A percentile compares a stretch with the other conserved stretches of the same genome.
These are phyloP conservation scores for Dimorphilus gyrociliatus DNA, from an alignment of 2,888 invertebrate genomes.

Conservation along the genomic window DNA sequence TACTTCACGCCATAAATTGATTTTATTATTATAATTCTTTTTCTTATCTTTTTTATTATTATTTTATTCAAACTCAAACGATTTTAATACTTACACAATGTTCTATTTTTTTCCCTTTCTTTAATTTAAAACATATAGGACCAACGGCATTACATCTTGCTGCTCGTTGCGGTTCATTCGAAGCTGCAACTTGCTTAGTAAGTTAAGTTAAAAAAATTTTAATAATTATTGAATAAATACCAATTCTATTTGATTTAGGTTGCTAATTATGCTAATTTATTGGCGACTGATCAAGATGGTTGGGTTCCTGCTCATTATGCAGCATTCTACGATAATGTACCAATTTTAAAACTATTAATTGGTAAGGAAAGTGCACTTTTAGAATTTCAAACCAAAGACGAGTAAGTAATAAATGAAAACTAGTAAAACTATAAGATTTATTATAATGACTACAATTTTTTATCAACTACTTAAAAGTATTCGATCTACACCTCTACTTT, in stretches of 20 bases:
- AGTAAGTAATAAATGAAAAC: slow-evolving; percentile 16
- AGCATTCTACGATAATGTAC: slow-evolving; percentile 33
- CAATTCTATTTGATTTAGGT: neutral
- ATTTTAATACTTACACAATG: too few relatives aligned
- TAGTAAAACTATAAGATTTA: neutral
- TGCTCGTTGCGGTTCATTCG: slow-evolving; percentile 31
- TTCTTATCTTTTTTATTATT: too few relatives aligned
- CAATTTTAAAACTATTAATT: slow-evolving; percentile 26
- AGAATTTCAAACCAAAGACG: slow-evolving; percentile 31
- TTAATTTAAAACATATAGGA: too few relatives aligned
- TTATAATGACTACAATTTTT: neutral
- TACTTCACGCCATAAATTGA: too few relatives aligned
- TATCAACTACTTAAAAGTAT: neutral
- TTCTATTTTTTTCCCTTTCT: too few relatives aligned
- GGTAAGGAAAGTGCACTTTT: slow-evolving; percentile 26
- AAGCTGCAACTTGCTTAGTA: slow-evolving; percentile 31
- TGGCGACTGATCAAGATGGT: slow-evolving; percentile 28
- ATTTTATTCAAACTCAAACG: too few relatives aligned
- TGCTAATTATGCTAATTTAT: slow-evolving; percentile 24
- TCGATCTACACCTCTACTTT: slow-evolving; percentile 27
- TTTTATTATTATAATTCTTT: too few relatives aligned
- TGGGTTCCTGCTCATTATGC: slow-evolving; percentile 37
- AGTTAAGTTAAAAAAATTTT: slow-evolving; percentile 11
- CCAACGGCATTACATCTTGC: slow-evolving; percentile 36
- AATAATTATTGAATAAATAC: neutral